Base-by-base conservation (phyloP, 2,113 vertebrate genomes). In the Ramphastos sulfuratus region DNA sequence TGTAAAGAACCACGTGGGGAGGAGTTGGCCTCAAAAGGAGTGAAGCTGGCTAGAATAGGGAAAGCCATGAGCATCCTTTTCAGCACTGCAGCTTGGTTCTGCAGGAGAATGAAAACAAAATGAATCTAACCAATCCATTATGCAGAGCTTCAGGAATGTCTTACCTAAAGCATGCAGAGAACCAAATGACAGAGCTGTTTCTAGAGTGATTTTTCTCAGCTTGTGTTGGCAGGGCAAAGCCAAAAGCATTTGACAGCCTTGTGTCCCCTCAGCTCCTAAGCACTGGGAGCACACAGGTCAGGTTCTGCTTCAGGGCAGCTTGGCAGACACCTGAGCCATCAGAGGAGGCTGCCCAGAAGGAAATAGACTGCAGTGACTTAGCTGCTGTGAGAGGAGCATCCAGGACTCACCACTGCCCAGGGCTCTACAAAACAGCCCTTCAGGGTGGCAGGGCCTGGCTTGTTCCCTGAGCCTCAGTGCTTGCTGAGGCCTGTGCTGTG, bases 121-220 rank as follows among this genome's bases (percentile, higher is more conserved):
- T 48, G 19, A 39, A 10, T 39, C 18, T 48, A 10, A 20, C 19
- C 48, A 48, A 83, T n/a, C 81, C 13, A 84, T 92, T 84, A 50
- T 65, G 85, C 93, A 82, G 89, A 66, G 8, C 37, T 85, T 85
- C n/a, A 76, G 25, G 59, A 94, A 66, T 85, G n/a, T 70, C 59
- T 86, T 92, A 79, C 74, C 21, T 94, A 80, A 91, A 79, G 15
- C 21, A 46, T 42, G 13, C 15, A 56, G 5, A 72, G 16, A 85
- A 10, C 75, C 89, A 94, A 85, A 93, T 90, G 44, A 74, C 20
- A 74, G 74, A 59, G 7, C 7, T 95, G 77, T 86, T 96, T 96
- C 83, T 70, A 89, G 48, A 81, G 30, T 70, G 27, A 70, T 87
- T 61, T 89, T 93, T 95, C 66, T 91, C 66, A 76, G 60, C 31